Conservation (phyloP, 2,888 invertebrate genomes). For the Caenorhabditis doughertyi region DNA sequence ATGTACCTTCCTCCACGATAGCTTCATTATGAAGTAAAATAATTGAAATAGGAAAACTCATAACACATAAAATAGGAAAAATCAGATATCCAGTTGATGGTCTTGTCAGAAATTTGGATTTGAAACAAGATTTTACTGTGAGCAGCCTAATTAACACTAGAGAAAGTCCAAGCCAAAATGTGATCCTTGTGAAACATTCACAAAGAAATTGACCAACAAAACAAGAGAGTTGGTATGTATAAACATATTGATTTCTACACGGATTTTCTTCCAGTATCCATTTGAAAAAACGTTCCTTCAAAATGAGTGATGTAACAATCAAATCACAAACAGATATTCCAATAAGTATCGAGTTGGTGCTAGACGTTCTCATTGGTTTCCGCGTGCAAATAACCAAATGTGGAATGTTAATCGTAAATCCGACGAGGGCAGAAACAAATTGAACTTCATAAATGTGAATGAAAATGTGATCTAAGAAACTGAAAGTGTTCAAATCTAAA, state of each 20-base stretch:
- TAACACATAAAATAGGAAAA: neutral
- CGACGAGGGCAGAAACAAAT: neutral
- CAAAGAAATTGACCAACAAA: neutral
- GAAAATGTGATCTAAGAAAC: too few species aligned
- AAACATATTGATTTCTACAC: neutral
- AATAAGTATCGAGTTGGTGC: slow-evolving; percentile 7
- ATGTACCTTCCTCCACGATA: too few species aligned
- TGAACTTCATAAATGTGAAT: neutral
- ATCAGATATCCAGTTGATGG: neutral
- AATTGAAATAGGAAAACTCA: too few species aligned
- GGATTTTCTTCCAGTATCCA: neutral
- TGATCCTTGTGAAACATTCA: neutral
- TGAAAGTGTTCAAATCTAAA: too few species aligned
- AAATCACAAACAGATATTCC: slow-evolving; percentile 4
- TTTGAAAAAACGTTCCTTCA: neutral
- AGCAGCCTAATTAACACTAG: neutral
- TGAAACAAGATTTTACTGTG: neutral
- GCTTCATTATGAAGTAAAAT: too few species aligned
- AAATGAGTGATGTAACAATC: neutral
- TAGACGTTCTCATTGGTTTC: slow-evolving; percentile 10
- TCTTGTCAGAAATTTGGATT: neutral
- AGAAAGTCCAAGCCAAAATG: neutral
- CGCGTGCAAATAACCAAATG: neutral
- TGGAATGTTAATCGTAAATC: neutral
- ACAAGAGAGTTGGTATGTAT: neutral